Percentiles rank a stretch among this genome's conserved stretches.
These are phyloP conservation scores for Turdus rufiventris DNA, from an alignment of 2,113 vertebrate species.

Conservation along the genomic window DNA sequence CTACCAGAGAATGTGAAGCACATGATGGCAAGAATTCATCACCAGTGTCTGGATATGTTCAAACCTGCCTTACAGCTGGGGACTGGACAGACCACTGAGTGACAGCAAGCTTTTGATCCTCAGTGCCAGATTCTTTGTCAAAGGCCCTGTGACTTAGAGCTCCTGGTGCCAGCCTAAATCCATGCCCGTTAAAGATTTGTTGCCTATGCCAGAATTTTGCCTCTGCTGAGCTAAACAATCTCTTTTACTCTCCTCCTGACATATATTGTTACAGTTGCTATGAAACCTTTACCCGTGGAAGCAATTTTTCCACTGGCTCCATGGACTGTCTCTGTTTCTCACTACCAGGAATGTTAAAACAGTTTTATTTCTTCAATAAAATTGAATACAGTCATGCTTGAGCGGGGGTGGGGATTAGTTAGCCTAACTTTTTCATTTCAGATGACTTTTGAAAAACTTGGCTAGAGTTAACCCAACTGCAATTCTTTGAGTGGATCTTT, in stretches of 20 bases:
- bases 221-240: not conserved
- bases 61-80: not conserved
- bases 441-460: not conserved
- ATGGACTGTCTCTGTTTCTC: not conserved
- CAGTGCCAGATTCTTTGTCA: not conserved
- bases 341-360: not conserved
- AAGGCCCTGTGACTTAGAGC: not conserved
- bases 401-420: not conserved
- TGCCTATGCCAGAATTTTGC: not conserved
- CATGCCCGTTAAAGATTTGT: not conserved
- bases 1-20: not conserved
- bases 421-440: not conserved
- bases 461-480: not conserved
- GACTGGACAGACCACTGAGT: not conserved
- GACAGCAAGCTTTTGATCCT: not conserved
- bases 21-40: not conserved
- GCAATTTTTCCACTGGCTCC: not conserved
- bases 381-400: not conserved
- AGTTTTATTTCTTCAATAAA: constrained; percentile 14
- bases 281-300: not conserved
- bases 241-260: not conserved
- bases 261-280: constrained; percentile 6
- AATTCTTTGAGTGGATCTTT: not conserved
- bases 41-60: not conserved
- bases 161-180: not conserved